Evolutionary conservation across 1,140 invertebrate genomes (phyloP), one percentile per base, ranked within the genome.

Genomic region (Eciton burchellii): DNA sequence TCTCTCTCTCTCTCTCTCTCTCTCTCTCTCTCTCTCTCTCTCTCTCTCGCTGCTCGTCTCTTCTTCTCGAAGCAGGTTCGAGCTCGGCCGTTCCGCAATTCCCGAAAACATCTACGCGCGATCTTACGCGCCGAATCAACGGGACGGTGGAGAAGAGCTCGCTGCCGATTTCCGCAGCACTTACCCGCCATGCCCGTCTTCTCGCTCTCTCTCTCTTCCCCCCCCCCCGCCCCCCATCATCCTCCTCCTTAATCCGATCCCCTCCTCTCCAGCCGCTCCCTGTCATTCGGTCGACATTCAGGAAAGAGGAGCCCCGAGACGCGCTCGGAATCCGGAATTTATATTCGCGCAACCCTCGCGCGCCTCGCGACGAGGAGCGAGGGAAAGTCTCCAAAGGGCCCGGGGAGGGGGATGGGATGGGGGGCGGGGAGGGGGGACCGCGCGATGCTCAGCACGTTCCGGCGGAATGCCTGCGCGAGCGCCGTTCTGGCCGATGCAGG

Each of bases 391-490:
- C 21, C 57, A 14, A 47, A 29, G 49, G 35, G 19, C 19, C 45
- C 26, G 14, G 43, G 35, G 21, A 1, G 14, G 21, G 2, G 2
- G n/a, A 24, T n/a, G n/a, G n/a, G n/a, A n/a, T n/a, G 26, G 65
- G 45, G 45, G 5, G 1, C 43, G 45, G 43, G 60, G 47, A 16
- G 24, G 57, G 43, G 49, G 56, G 47, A 24, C 11, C n/a, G 26
- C 16, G 19, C 82, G 70, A 87, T 88, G 86, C 86, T 63, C 49
- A 24, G 85, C 86, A 88, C 86, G 86, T 88, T 88, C 74, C 70
- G 49, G 43, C 68, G 89, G 71, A 89, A 90, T 90, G 88, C 89
- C 87, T 89, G 76, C 84, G 87, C 87, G 88, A 89, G 74, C 84
- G 56, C 49, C 72, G 74, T 72, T 83, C 71, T 68, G 63, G 49